Evolutionary conservation across 2,113 vertebrate species (phyloP).

Genomic region (Laticauda colubrina): DNA sequence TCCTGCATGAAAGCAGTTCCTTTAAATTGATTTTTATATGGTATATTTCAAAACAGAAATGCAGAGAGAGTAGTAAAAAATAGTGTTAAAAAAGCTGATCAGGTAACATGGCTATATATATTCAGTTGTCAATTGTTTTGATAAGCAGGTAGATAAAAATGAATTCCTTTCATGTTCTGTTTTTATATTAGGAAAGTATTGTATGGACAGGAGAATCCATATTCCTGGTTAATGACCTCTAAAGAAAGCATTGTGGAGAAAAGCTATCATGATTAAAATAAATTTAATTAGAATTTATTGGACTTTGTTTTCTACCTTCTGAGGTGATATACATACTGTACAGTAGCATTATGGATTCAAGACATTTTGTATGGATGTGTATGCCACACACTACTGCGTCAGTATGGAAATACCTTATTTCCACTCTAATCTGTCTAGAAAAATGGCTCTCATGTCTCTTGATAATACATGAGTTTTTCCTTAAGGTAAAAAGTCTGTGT

Average conservation of each 20-base stretch:
- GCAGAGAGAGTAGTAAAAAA: conserved; percentile 10
- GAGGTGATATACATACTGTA: not conserved
- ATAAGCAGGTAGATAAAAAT: conserved; percentile 23
- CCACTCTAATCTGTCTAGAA: not conserved
- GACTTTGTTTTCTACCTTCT: conserved; percentile 29
- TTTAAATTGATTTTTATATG: conserved; percentile 42
- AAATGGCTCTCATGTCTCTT: not conserved
- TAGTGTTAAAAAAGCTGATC: not conserved
- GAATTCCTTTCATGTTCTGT: not conserved
- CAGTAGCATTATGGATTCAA: not conserved
- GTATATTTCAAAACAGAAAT: conserved; percentile 9
- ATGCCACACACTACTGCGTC: not conserved
- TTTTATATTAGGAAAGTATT: conserved; percentile 20
- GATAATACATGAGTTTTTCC: not conserved
- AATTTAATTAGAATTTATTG: conserved; percentile 24
- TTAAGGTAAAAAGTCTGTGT: not conserved
- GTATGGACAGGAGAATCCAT: not conserved
- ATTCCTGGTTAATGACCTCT: not conserved
- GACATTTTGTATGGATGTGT: not conserved
- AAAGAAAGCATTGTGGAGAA: conserved; percentile 14
- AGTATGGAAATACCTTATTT: not conserved
- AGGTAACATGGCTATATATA: conserved; percentile 2
- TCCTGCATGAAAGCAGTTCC: conserved; percentile 15
- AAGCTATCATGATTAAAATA: conserved; percentile 19
- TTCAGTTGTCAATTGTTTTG: conserved; percentile 23